Conservation (phyloP, 2,888 invertebrate genomes). For the Metopia argyrocephala region DNA sequence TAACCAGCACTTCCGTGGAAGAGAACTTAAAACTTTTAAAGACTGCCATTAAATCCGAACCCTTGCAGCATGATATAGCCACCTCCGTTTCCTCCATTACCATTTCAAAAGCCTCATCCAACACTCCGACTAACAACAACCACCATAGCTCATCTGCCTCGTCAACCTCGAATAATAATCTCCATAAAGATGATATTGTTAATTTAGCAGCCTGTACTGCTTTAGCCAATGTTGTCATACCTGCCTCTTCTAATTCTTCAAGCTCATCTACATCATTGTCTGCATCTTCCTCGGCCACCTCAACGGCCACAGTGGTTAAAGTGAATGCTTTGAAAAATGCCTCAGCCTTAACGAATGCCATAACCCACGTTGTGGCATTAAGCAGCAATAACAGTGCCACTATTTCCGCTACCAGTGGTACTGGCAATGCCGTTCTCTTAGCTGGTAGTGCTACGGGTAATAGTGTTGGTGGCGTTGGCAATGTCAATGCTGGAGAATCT, state of each 20-base stretch:
- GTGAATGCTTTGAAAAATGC: constrained; percentile 42
- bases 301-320: constrained; percentile 17
- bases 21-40: constrained; percentile 75
- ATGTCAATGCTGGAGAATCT: constrained; percentile 50
- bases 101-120: constrained; percentile 58
- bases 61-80: constrained; percentile 74
- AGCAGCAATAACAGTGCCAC: constrained; percentile 10
- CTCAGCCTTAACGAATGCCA: constrained; percentile 38
- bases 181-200: constrained; percentile 57
- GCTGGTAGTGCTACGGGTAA: constrained; percentile 48
- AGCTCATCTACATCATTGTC: neutral
- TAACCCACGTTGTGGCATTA: constrained; percentile 47
- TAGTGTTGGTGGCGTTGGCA: constrained; percentile 49
- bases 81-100: constrained; percentile 26
- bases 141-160: constrained; percentile 14
- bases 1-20: constrained; percentile 66
- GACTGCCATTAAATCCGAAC: constrained; percentile 77
- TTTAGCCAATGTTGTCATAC: constrained; percentile 45
- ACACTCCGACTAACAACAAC: neutral
- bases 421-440: constrained; percentile 68
- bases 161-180: constrained; percentile 55
- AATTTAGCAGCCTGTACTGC: constrained; percentile 64
- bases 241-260: constrained; percentile 8
- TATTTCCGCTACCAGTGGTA: neutral
- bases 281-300: constrained; percentile 5